A percentile compares a stretch with the other conserved stretches of the same genome.
phyloP scores from a whole-genome alignment of 2,888 invertebrate genomes.

The Gymnosoma rotundatum region DNA sequence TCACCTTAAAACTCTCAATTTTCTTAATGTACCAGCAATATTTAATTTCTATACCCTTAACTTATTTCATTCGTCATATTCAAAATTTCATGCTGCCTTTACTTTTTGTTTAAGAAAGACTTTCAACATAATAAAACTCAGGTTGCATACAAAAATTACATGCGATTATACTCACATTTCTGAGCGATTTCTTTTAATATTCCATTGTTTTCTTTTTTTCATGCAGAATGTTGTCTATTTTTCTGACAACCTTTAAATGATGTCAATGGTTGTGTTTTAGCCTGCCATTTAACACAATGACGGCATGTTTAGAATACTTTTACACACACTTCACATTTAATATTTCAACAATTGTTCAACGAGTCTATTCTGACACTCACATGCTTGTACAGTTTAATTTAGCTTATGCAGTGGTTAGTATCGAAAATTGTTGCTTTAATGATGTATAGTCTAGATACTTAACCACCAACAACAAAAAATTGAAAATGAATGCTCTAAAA shows the following conservation, averaged over 20 bases:
- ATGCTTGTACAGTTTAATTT: neutral
- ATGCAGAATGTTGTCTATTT: neutral
- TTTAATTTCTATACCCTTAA: too few species aligned
- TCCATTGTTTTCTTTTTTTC: slow-evolving; percentile 9
- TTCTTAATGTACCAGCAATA: too few species aligned
- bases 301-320: slow-evolving; percentile 16
- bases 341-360: slow-evolving; percentile 25
- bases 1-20: too few species aligned
- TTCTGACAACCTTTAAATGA: slow-evolving; percentile 53
- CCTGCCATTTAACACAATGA: slow-evolving; percentile 27
- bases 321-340: neutral
- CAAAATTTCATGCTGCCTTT: too few species aligned
- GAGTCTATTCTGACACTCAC: slow-evolving; percentile 16
- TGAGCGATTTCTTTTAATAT: neutral
- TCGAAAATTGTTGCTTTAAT: slow-evolving; percentile 10
- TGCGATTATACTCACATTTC: slow-evolving; percentile 43
- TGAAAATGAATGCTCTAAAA: too few species aligned
- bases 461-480: slow-evolving; percentile 12
- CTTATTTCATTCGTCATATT: too few species aligned
- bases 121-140: slow-evolving; percentile 14
- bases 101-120: neutral
- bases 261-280: slow-evolving; percentile 55
- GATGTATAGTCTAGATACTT: slow-evolving; percentile 34
- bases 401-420: slow-evolving; percentile 7
- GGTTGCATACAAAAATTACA: neutral